These are phyloP conservation scores for Echinops telfairi DNA, from an alignment of 2,113 vertebrate species.

Conservation along the genomic window DNA sequence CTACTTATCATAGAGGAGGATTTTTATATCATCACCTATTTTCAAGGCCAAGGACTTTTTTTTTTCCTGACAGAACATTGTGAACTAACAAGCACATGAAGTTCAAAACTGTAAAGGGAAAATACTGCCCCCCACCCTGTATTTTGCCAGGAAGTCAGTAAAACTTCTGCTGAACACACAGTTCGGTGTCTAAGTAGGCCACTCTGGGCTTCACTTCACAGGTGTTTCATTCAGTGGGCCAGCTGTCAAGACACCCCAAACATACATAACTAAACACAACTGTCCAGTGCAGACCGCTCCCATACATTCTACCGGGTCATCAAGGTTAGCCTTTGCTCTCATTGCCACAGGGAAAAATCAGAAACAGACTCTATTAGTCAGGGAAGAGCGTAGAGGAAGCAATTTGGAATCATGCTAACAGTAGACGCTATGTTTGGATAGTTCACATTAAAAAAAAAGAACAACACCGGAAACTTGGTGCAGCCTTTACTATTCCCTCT, in stretches of 20 bases:
- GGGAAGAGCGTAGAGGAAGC: conserved; percentile 19
- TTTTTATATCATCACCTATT: background rate
- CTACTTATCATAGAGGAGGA: rapidly evolving
- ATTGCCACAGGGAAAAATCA: conserved; percentile 25
- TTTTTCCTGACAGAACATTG: background rate
- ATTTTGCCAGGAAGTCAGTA: background rate
- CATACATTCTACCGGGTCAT: conserved; percentile 7
- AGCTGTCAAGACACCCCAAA: conserved; percentile 49
- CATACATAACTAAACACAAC: background rate
- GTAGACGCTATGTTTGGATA: background rate
- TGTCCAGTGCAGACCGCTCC: background rate
- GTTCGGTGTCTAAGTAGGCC: conserved; percentile 33
- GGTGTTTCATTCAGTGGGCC: conserved; percentile 7
- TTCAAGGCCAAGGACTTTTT: background rate
- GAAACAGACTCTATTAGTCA: background rate
- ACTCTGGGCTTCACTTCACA: background rate
- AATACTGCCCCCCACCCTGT: background rate
- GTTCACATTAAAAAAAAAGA: background rate
- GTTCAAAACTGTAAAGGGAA: conserved; percentile 8
- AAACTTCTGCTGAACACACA: conserved; percentile 3
- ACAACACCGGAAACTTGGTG: background rate
- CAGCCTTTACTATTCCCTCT: background rate
- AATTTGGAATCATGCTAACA: background rate
- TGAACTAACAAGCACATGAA: background rate
- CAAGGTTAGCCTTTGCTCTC: background rate